Evolutionary conservation across 2,113 vertebrate genomes (phyloP).

Genomic region (Pantherophis guttatus): DNA sequence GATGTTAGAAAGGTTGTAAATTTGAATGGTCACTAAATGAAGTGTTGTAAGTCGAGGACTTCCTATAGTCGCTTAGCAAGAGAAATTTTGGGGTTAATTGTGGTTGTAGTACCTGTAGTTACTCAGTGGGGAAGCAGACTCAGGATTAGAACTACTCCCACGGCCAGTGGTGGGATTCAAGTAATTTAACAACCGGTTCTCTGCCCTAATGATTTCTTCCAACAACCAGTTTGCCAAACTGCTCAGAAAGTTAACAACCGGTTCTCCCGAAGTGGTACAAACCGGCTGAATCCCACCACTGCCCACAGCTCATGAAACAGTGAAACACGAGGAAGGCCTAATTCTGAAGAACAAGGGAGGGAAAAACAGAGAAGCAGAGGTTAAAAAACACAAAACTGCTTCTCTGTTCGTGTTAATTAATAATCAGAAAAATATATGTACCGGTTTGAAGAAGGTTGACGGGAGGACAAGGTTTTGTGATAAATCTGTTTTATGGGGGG

Average conservation of each 20-base stretch:
- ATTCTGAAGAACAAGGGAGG: slow-evolving; percentile 35
- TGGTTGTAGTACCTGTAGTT: background rate
- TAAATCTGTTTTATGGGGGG: slow-evolving; percentile 56
- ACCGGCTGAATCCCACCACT: too few relatives aligned
- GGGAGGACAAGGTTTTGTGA: slow-evolving; percentile 62
- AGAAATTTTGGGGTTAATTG: too few relatives aligned
- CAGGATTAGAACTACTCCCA: background rate
- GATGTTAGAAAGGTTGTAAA: too few relatives aligned
- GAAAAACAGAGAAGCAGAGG: slow-evolving; percentile 31
- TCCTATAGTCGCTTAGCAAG: too few relatives aligned
- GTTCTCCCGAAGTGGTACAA: too few relatives aligned
- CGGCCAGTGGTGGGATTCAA: background rate
- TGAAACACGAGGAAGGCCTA: background rate
- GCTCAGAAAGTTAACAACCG: too few relatives aligned
- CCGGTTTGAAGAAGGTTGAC: slow-evolving; percentile 46
- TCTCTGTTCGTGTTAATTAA: slow-evolving; percentile 57
- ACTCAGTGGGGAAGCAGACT: background rate
- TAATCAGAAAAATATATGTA: slow-evolving; percentile 58
- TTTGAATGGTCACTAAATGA: too few relatives aligned
- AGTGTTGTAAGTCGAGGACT: too few relatives aligned
- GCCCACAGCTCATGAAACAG: background rate
- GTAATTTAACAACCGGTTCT: too few relatives aligned
- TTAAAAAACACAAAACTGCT: slow-evolving; percentile 51
- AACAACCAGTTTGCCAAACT: too few relatives aligned
- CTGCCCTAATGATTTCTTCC: too few relatives aligned